A percentile compares a stretch with the other conserved stretches of the same genome.
Conservation (phyloP, 2,888 invertebrate genomes). For the Ochropleura plecta region DNA sequence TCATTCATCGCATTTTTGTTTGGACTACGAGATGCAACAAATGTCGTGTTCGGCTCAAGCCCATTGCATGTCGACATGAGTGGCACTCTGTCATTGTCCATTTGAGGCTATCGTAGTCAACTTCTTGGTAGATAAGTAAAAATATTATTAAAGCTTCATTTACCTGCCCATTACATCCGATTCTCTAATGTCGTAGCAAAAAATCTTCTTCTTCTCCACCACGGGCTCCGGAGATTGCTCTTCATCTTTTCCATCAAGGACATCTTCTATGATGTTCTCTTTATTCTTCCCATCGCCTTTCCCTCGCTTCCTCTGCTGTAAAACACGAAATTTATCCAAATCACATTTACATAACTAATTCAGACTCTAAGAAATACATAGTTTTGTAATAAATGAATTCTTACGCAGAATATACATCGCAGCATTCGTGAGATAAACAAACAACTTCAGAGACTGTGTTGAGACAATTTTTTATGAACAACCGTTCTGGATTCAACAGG, state of each 20-base stretch:
- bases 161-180: constrained; percentile 92
- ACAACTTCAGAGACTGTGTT: constrained; percentile 55
- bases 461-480: constrained; percentile 75
- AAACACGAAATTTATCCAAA: constrained; percentile 61
- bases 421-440: constrained; percentile 74
- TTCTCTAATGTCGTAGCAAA: constrained; percentile 90
- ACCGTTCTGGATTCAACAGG: constrained; percentile 69
- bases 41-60: not conserved
- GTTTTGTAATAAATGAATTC: constrained; percentile 48
- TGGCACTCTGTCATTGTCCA: not conserved
- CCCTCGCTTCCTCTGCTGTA: constrained; percentile 85
- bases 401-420: constrained; percentile 81
- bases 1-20: not conserved
- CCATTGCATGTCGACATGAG: not conserved
- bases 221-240: constrained; percentile 76
- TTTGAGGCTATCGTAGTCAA: not conserved
- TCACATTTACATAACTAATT: constrained; percentile 31
- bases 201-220: constrained; percentile 89
- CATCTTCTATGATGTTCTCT: constrained; percentile 81
- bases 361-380: not conserved
- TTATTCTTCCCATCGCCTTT: constrained; percentile 81
- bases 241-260: constrained; percentile 68
- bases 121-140: not conserved
- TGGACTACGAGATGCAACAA: not conserved
- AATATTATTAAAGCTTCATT: not conserved